phyloP scores from a whole-genome alignment of 2,797 vertebrate species.

The Poliocrania exsul region DNA sequence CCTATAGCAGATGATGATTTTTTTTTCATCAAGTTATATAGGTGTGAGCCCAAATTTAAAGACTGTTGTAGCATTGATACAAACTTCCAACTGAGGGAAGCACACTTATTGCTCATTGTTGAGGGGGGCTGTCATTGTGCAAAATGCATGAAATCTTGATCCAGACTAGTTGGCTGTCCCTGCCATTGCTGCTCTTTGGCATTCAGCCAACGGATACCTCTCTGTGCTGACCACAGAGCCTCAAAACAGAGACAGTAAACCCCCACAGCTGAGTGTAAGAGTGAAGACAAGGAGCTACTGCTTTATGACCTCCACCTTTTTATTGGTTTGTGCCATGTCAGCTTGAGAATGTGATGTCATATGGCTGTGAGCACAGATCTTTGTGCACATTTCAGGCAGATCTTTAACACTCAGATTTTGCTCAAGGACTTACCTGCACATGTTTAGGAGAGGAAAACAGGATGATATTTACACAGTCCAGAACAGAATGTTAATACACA shows the following conservation, averaged over 20 bases:
- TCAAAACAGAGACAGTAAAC: background rate
- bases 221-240: background rate
- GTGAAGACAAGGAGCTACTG: background rate
- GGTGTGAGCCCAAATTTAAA: background rate
- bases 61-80: background rate
- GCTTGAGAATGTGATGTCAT: background rate
- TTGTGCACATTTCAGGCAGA: background rate
- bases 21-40: background rate
- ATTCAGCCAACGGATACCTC: background rate
- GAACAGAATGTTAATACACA: background rate
- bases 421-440: background rate
- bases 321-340: background rate
- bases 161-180: background rate
- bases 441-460: background rate
- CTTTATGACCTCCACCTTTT: background rate
- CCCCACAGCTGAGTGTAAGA: background rate
- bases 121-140: background rate
- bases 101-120: background rate
- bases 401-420: background rate
- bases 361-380: background rate
- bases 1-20: background rate
- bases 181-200: background rate
- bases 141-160: background rate
- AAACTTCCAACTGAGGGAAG: background rate
- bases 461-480: background rate